Evolutionary conservation across 2,797 vertebrate species (phyloP).

Genomic region (Psittacula derbiana): DNA sequence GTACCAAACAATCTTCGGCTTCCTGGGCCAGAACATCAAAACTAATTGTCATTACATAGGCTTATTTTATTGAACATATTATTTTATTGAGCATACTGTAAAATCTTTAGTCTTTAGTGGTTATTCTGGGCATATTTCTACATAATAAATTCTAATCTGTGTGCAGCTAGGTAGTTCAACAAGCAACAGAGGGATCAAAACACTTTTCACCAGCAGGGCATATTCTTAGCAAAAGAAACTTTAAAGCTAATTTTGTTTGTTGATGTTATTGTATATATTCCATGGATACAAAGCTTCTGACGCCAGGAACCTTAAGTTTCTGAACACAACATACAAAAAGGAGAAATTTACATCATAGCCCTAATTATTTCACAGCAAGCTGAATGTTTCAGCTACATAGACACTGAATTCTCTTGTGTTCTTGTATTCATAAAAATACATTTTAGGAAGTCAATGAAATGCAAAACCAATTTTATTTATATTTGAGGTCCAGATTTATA

Average conservation of each 20-base stretch:
- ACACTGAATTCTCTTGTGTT: neutral
- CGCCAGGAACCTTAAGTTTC: neutral
- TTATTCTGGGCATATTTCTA: neutral
- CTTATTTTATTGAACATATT: neutral
- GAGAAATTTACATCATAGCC: neutral
- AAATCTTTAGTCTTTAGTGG: neutral
- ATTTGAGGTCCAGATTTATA: neutral
- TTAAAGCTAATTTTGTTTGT: neutral
- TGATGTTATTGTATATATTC: neutral
- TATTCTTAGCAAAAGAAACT: neutral
- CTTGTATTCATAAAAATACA: neutral
- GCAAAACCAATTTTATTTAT: neutral
- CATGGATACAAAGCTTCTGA: neutral
- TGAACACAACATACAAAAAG: neutral
- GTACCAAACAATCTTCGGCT: conserved; percentile 81
- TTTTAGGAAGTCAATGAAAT: neutral
- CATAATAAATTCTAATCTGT: neutral
- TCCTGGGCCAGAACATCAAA: conserved; percentile 64
- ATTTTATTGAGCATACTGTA: neutral
- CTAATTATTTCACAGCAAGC: neutral
- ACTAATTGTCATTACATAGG: neutral
- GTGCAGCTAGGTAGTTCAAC: neutral
- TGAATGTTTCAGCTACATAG: neutral
- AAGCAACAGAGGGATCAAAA: neutral
- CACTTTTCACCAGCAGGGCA: neutral